These are phyloP conservation scores for Gopherus evgoodei DNA, from an alignment of 2,113 vertebrate species.

Conservation along the genomic window DNA sequence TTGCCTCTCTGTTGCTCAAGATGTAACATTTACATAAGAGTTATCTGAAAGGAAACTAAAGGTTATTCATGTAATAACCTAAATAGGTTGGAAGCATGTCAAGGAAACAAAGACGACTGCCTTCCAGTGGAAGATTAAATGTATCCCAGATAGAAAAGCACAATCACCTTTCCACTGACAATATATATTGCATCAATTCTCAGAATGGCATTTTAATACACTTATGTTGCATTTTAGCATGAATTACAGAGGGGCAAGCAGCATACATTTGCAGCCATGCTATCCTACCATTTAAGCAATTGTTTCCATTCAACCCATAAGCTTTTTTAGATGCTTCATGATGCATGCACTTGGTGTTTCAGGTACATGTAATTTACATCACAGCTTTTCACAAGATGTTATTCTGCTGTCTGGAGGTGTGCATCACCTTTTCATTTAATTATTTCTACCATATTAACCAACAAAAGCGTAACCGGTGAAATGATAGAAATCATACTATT, in stretches of 20 bases:
- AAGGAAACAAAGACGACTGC: slow-evolving; percentile 53
- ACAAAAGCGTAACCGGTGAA: slow-evolving; percentile 57
- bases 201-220: slow-evolving; percentile 28
- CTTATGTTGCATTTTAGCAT: slow-evolving; percentile 1
- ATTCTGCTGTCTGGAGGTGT: slow-evolving; percentile 5
- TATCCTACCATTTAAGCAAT: background rate
- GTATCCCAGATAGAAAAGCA: background rate
- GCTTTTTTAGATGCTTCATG: background rate
- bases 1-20: background rate
- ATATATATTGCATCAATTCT: slow-evolving; percentile 5
- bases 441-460: slow-evolving; percentile 68
- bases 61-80: background rate
- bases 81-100: background rate
- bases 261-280: background rate
- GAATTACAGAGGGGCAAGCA: slow-evolving; percentile 17
- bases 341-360: background rate
- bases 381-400: slow-evolving; percentile 28
- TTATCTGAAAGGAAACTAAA: background rate
- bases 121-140: slow-evolving; percentile 31
- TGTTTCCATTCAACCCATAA: background rate
- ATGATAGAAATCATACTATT: slow-evolving; percentile 39
- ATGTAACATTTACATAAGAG: background rate
- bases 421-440: slow-evolving; percentile 58
- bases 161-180: background rate
- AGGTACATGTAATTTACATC: background rate